Evolutionary conservation across 2,797 vertebrate genomes (phyloP), one percentile per base, ranked within the genome.

Genomic region (Jordanella pulchra): DNA sequence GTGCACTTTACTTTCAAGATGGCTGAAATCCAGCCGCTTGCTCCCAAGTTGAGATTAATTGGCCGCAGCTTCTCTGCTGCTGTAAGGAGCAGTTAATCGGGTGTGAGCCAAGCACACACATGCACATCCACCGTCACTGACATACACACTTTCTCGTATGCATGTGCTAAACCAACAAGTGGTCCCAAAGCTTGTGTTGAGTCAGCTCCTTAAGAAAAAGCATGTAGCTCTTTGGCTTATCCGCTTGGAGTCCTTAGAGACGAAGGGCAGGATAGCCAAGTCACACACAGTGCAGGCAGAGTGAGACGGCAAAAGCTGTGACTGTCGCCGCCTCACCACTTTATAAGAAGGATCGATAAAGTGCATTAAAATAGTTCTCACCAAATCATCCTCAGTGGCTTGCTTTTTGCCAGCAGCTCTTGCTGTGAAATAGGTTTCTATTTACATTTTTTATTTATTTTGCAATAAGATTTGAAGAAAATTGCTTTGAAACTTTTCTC

Each of bases 311-410:
- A 67, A 67, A 55, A 77, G 76, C 71, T 15, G 72, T 65, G 75
- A 69, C 76, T 83, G 77, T 84, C 32, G 13, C 80, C 86, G 81
- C 86, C 80, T 87, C 66, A 44, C 66, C 68, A 65, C 67, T 9
- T 63, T 51, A 64, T 69, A 60, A 69, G 55, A 17, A 66, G 69
- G 77, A 87, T 92, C 90, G 81, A 91, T 91, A 88, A 84, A 79
- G 72, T 86, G 87, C 89, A 89, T 84, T 91, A 82, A 89, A 83
- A 90, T 76, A 86, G 80, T 72, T 78, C 75, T 79, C 80, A 78
- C 72, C 67, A 65, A 75, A 77, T 78, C 76, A 70, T 90, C 86
- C 84, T 86, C 58, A 25, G 84, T 77, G 83, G 77, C 80, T 72
- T 74, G 78, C 77, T 88, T 88, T 77, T 75, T 80, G 73, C 60